phyloP scores from a whole-genome alignment of 2,113 vertebrate genomes.

The Larimichthys polyactis region DNA sequence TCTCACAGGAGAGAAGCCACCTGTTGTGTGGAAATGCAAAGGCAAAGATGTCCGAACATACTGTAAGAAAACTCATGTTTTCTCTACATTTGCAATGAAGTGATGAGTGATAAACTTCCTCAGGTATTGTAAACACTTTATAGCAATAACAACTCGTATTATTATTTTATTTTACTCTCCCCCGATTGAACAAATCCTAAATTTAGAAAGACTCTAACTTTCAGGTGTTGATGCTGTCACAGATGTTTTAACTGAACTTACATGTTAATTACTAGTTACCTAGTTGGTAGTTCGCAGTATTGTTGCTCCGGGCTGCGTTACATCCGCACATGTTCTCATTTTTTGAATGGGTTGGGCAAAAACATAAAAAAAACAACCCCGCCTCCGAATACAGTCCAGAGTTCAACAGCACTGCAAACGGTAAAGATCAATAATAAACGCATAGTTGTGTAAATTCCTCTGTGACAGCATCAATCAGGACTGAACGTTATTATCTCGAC shows the following conservation, averaged over 20 bases:
- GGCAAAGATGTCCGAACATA: neutral
- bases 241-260: neutral
- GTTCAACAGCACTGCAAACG: neutral
- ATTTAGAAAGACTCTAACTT: neutral
- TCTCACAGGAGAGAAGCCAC: neutral
- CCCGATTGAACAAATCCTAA: no score
- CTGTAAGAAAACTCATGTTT: neutral
- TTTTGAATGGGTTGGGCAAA: neutral
- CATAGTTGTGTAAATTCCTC: neutral
- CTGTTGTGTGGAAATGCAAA: slow-evolving; percentile 2
- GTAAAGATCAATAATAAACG: neutral
- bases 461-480: neutral
- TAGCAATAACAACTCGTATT: no score
- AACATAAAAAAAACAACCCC: neutral
- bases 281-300: neutral
- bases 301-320: no score
- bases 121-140: neutral
- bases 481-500: neutral
- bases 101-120: no score
- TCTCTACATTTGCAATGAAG: neutral
- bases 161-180: no score
- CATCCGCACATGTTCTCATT: no score
- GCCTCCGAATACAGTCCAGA: neutral
- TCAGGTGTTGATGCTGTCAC: neutral
- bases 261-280: neutral